A percentile compares a stretch with the other conserved stretches of the same genome.
Conservation (phyloP, 1,140 invertebrate genomes). For the Drosophila ficusphila region DNA sequence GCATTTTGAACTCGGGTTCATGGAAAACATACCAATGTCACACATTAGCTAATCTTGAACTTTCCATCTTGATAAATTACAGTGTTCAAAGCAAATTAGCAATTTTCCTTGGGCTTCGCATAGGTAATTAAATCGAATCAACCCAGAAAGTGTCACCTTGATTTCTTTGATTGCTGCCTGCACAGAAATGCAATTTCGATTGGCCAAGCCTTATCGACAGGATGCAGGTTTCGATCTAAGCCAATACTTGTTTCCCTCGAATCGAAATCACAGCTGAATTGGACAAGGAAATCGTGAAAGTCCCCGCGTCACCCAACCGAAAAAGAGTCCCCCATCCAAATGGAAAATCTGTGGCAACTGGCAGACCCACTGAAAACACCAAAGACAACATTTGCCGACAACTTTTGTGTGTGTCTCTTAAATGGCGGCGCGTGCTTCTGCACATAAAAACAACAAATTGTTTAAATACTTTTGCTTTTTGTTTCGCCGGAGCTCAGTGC, state of each 20-base stretch:
- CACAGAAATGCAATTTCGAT: neutral
- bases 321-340: too few relatives aligned
- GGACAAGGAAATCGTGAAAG: constrained; percentile 72
- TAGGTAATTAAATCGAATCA: neutral
- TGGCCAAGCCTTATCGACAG: constrained; percentile 25
- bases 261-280: constrained; percentile 1
- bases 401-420: constrained; percentile 32
- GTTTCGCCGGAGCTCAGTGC: constrained; percentile 6
- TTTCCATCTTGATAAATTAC: constrained; percentile 1
- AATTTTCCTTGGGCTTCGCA: neutral
- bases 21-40: neutral
- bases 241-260: constrained; percentile 14
- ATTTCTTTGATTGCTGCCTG: constrained; percentile 7
- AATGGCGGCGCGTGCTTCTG: constrained; percentile 39
- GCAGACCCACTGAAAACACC: constrained; percentile 39
- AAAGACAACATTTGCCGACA: constrained; percentile 35
- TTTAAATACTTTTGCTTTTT: constrained; percentile 71
- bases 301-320: constrained; percentile 43
- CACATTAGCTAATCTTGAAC: constrained; percentile 3
- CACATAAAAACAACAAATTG: constrained; percentile 48
- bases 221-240: constrained; percentile 16
- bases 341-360: constrained; percentile 62
- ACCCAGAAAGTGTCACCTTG: neutral
- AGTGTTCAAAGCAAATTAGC: neutral
- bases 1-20: neutral